Conservation (phyloP, 2,888 invertebrate genomes). For the Shargacucullia verbasci region DNA sequence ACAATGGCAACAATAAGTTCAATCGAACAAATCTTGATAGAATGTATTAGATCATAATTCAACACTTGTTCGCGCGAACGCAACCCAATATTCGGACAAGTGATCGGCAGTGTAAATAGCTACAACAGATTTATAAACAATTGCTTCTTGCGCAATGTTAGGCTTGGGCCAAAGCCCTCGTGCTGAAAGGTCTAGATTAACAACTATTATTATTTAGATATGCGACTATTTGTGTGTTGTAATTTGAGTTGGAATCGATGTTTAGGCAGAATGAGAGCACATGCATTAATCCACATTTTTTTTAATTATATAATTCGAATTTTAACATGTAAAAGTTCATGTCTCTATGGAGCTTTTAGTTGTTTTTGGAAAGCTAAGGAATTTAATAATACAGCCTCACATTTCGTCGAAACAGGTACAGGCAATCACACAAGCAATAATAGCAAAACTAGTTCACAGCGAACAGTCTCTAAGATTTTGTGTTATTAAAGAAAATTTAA, state of each 20-base stretch:
- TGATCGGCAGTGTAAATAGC: conserved; percentile 63
- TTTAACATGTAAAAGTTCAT: too few species aligned
- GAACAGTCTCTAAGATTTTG: conserved; percentile 42
- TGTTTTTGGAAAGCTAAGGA: conserved; percentile 7
- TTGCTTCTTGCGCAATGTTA: conserved; percentile 69
- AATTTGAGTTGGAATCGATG: conserved; percentile 26
- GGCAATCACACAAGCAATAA: conserved; percentile 20
- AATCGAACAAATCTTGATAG: conserved; percentile 19
- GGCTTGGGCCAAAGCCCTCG: conserved; percentile 64
- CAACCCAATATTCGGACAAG: conserved; percentile 60
- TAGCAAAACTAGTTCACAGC: conserved; percentile 31
- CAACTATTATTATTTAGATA: conserved; percentile 50
- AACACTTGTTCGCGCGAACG: conserved; percentile 56
- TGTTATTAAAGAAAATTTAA: conserved; percentile 63
- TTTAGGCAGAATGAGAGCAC: conserved; percentile 6
- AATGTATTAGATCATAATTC: conserved; percentile 43
- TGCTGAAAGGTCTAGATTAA: conserved; percentile 63
- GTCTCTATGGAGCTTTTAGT: too few species aligned
- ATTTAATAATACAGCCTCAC: conserved; percentile 12
- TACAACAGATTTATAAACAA: conserved; percentile 69
- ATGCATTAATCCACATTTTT: too few species aligned
- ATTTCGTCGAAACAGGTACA: conserved; percentile 17
- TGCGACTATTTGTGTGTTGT: conserved; percentile 29
- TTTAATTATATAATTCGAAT: too few species aligned
- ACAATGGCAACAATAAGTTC: conserved; percentile 28